Evolutionary conservation across 1,140 invertebrate genomes (phyloP).

Genomic region (Diabrotica undecimpunctata): DNA sequence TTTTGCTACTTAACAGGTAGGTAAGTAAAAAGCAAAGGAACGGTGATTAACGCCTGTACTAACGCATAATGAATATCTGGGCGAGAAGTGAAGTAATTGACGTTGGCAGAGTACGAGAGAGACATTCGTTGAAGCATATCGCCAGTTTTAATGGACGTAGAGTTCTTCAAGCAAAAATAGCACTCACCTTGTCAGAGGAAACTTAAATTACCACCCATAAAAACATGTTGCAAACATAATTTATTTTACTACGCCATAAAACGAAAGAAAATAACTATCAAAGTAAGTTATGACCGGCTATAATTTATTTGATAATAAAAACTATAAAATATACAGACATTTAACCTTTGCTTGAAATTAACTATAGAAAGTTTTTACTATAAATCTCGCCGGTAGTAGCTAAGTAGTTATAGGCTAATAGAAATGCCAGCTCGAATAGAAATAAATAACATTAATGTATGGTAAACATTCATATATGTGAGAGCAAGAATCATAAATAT

Average conservation of each 20-base stretch:
- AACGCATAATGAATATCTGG: too few species aligned
- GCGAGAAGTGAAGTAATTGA: too few species aligned
- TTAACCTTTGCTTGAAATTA: constrained; percentile 37
- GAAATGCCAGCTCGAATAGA: constrained; percentile 47
- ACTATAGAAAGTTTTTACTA: constrained; percentile 38
- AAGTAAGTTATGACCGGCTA: constrained; percentile 29
- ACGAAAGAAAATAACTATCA: constrained; percentile 29
- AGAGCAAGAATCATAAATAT: constrained; percentile 48
- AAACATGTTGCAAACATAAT: constrained; percentile 22
- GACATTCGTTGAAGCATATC: too few species aligned
- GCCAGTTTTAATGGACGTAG: too few species aligned
- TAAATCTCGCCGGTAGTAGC: constrained; percentile 38
- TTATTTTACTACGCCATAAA: constrained; percentile 19
- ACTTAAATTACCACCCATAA: constrained; percentile 15
- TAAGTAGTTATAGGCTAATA: constrained; percentile 47
- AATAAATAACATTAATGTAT: constrained; percentile 50
- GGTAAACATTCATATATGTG: constrained; percentile 49
- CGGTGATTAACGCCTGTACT: too few species aligned
- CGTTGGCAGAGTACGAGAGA: too few species aligned
- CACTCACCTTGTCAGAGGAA: constrained; percentile 13
- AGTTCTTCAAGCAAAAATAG: constrained; percentile 6
- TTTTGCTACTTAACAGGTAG: too few species aligned
- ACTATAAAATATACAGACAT: constrained; percentile 36
- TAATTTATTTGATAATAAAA: constrained; percentile 36
- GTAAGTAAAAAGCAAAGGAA: too few species aligned